Conservation (phyloP, 2,888 invertebrate genomes). For the Aplocera efformata region DNA sequence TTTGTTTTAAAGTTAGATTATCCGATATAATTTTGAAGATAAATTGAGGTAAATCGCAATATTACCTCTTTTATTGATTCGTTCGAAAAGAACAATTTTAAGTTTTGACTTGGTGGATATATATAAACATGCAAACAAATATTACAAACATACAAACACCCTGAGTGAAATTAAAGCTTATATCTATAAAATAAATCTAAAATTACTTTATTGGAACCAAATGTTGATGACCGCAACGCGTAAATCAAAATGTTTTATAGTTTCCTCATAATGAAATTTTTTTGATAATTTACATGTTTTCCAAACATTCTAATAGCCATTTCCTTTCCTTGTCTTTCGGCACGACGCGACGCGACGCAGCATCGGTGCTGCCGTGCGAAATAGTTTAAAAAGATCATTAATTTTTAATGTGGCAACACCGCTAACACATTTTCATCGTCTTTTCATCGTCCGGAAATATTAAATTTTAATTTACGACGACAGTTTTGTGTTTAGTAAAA, state of each 20-base stretch:
- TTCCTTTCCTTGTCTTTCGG: constrained; percentile 65
- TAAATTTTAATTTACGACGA: constrained; percentile 72
- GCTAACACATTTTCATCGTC: constrained; percentile 61
- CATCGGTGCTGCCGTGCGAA: constrained; percentile 67
- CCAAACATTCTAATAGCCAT: constrained; percentile 66
- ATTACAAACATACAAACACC: no score
- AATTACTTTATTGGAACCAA: constrained; percentile 24
- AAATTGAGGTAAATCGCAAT: no score
- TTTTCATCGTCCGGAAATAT: constrained; percentile 71
- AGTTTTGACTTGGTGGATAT: no score
- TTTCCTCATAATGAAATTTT: constrained; percentile 58
- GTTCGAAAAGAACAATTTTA: no score
- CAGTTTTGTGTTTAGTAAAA: constrained; percentile 71
- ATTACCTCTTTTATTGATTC: no score
- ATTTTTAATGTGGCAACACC: constrained; percentile 72
- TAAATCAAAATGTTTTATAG: constrained; percentile 64
- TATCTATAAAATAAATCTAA: constrained; percentile 1
- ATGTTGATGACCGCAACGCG: constrained; percentile 24
- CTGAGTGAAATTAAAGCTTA: no score
- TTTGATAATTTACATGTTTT: constrained; percentile 59
- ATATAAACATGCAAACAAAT: no score
- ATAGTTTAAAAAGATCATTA: constrained; percentile 72
- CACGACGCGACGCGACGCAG: no score
- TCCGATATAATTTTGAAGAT: no score
- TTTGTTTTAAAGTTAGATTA: no score